Conservation (phyloP, 2,888 invertebrate genomes). For the Eudemis profundana region DNA sequence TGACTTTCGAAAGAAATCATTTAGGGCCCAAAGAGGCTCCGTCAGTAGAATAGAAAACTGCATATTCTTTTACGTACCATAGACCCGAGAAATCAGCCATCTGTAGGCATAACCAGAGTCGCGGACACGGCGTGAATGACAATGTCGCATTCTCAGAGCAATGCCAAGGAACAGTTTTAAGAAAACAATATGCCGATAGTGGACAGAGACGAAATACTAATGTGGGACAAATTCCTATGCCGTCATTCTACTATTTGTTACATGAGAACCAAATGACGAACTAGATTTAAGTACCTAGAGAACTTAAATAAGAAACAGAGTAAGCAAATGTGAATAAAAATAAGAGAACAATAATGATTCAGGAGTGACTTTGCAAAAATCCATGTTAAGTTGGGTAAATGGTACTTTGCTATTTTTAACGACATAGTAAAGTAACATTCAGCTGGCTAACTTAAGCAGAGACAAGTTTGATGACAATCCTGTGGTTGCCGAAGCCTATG, state of each 20-base stretch:
- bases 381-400: no score
- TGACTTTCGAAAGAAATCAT: conserved; percentile 49
- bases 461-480: conserved; percentile 41
- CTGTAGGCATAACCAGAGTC: conserved; percentile 66
- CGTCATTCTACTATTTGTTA: conserved; percentile 71
- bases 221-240: conserved; percentile 71
- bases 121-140: conserved; percentile 63
- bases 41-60: conserved; percentile 57
- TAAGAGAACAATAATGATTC: neutral
- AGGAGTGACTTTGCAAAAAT: no score
- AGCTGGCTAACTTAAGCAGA: no score
- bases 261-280: conserved; percentile 67
- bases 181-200: conserved; percentile 79
- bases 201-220: conserved; percentile 72
- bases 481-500: conserved; percentile 56
- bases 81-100: conserved; percentile 66
- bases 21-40: conserved; percentile 49
- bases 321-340: neutral
- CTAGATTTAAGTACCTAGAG: conserved; percentile 24
- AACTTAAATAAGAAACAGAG: neutral
- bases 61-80: conserved; percentile 53
- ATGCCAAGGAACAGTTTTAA: conserved; percentile 80
- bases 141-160: conserved; percentile 75
- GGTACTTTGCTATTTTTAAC: no score
- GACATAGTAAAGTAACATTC: no score